A percentile compares a stretch with the other conserved stretches of the same genome.
Evolutionary conservation across 2,888 invertebrate species (phyloP).

Genomic region (Polyploca ridens): DNA sequence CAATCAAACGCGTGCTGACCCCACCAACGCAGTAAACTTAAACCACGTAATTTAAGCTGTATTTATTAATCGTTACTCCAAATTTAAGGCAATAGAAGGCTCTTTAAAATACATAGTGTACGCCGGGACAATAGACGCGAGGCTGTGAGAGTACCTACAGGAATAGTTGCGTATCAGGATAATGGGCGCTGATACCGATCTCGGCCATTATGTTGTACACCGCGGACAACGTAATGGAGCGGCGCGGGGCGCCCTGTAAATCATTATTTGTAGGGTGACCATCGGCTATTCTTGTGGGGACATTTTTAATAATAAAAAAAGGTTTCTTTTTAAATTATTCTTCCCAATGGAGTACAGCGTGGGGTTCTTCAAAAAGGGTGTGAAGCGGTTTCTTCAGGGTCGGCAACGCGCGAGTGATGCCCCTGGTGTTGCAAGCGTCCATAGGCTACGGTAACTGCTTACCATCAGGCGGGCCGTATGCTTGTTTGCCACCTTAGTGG

Average conservation of each 20-base stretch:
- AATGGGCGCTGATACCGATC: slow-evolving; percentile 43
- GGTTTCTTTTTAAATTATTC: too few relatives aligned
- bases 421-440: too few relatives aligned
- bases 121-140: slow-evolving; percentile 29
- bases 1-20: background rate
- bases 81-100: slow-evolving; percentile 8
- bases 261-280: slow-evolving; percentile 34
- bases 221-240: slow-evolving; percentile 40
- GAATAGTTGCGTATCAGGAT: slow-evolving; percentile 39
- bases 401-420: too few relatives aligned
- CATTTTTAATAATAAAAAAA: slow-evolving; percentile 3
- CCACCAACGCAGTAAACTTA: background rate
- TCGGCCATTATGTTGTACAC: slow-evolving; percentile 28
- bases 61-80: slow-evolving; percentile 33
- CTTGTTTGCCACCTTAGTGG: too few relatives aligned
- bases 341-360: too few relatives aligned
- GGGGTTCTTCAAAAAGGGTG: too few relatives aligned
- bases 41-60: slow-evolving; percentile 13
- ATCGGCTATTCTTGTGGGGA: slow-evolving; percentile 19
- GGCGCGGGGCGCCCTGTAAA: slow-evolving; percentile 43
- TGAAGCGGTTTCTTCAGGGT: too few relatives aligned
- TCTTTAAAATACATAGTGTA: background rate
- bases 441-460: too few relatives aligned
- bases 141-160: slow-evolving; percentile 31
- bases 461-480: too few relatives aligned